These are phyloP conservation scores for Spicauda simplicius DNA, from an alignment of 2,888 invertebrate genomes.

Conservation along the genomic window DNA sequence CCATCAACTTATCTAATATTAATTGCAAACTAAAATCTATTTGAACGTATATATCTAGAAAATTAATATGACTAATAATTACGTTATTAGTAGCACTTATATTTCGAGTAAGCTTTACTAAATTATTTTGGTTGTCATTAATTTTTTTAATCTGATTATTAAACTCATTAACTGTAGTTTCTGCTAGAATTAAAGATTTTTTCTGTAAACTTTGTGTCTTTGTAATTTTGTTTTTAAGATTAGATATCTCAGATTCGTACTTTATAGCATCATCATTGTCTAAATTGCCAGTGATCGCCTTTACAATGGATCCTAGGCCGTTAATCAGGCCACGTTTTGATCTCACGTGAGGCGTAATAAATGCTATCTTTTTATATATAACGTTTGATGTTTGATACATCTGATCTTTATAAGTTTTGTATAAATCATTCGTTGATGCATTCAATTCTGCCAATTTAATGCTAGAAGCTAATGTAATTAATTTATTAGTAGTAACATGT, in stretches of 20 bases:
- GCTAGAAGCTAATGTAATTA: slow-evolving; percentile 5
- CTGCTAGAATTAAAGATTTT: slow-evolving; percentile 6
- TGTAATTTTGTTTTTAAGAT: too few species aligned
- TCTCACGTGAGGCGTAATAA: too few species aligned
- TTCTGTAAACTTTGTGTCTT: slow-evolving; percentile 14
- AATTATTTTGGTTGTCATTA: slow-evolving; percentile 21
- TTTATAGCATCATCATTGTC: slow-evolving; percentile 18
- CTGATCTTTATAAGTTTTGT: slow-evolving; percentile 11
- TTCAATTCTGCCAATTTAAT: too few species aligned
- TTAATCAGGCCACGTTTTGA: slow-evolving; percentile 12
- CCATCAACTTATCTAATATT: slow-evolving; percentile 37
- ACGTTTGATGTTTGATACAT: slow-evolving; percentile 7
- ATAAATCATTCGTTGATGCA: too few species aligned
- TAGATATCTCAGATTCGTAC: slow-evolving; percentile 16
- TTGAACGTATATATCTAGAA: slow-evolving; percentile 19
- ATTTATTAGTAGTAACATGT: slow-evolving; percentile 10
- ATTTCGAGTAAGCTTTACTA: slow-evolving; percentile 14
- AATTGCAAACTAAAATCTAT: slow-evolving; percentile 20
- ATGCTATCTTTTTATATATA: slow-evolving; percentile 19
- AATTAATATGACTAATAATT: slow-evolving; percentile 13
- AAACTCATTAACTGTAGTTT: slow-evolving; percentile 11
- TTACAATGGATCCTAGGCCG: slow-evolving; percentile 22
- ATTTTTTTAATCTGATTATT: slow-evolving; percentile 25
- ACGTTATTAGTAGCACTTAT: slow-evolving; percentile 3
- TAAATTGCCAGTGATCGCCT: slow-evolving; percentile 26